These are phyloP conservation scores for Masticophis lateralis DNA, from an alignment of 2,797 vertebrate genomes.

Conservation along the genomic window DNA sequence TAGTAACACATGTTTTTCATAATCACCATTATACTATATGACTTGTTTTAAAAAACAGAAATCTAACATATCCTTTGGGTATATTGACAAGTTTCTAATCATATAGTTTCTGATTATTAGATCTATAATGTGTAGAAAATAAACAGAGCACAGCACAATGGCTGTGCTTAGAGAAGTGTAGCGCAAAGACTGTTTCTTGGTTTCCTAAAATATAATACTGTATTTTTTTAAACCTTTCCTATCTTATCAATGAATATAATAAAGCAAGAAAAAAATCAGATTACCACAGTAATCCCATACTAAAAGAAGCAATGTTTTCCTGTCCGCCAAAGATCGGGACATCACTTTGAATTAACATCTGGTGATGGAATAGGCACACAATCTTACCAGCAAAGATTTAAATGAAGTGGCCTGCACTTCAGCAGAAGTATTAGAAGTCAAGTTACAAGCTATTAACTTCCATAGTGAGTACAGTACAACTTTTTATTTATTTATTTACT, in stretches of 20 bases:
- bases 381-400: background rate
- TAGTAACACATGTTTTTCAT: background rate
- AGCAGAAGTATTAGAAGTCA: background rate
- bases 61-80: background rate
- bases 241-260: constrained; percentile 21
- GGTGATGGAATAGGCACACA: background rate
- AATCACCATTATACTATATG: background rate
- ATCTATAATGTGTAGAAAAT: background rate
- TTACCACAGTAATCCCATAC: constrained; percentile 22
- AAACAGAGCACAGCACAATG: background rate
- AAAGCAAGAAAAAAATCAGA: constrained; percentile 28
- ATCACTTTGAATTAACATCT: background rate
- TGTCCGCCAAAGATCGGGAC: background rate
- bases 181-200: background rate
- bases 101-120: background rate
- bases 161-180: background rate
- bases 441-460: constrained; percentile 9
- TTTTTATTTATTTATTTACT: background rate
- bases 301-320: constrained; percentile 32
- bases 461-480: background rate
- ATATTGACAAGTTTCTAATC: background rate
- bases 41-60: background rate
- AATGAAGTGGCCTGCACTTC: constrained; percentile 7
- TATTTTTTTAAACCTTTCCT: constrained; percentile 6
- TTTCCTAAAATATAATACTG: background rate